Percentiles rank a stretch among this genome's conserved stretches.
These are phyloP conservation scores for Heliconius melpomene DNA, from an alignment of 1,140 invertebrate species.

Conservation along the genomic window DNA sequence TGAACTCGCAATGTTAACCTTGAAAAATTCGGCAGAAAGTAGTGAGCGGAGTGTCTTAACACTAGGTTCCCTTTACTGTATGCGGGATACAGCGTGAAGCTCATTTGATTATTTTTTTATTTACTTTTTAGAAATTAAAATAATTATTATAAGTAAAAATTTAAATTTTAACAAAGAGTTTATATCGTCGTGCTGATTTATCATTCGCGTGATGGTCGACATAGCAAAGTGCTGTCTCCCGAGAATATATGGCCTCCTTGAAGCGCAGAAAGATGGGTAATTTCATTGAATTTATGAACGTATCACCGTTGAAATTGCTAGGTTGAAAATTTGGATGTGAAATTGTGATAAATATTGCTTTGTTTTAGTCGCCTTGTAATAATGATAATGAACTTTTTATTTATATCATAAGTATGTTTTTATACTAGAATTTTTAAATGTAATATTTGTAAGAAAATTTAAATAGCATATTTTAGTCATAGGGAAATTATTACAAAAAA, in stretches of 20 bases:
- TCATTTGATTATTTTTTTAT: no score
- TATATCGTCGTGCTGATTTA: constrained; percentile 56
- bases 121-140: not conserved
- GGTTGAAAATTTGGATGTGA: constrained; percentile 67
- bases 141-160: constrained; percentile 24
- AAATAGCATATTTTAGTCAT: not conserved
- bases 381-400: constrained; percentile 4
- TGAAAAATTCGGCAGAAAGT: no score
- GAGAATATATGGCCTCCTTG: constrained; percentile 75
- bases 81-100: no score
- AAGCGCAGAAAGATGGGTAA: constrained; percentile 78
- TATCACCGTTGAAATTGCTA: constrained; percentile 70
- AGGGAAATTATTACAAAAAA: not conserved
- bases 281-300: constrained; percentile 79
- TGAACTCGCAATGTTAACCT: no score
- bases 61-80: no score
- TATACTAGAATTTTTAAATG: not conserved
- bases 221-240: constrained; percentile 69
- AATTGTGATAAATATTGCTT: constrained; percentile 67
- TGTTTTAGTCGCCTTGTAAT: constrained; percentile 21
- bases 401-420: not conserved
- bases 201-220: constrained; percentile 71
- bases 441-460: no score
- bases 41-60: no score
- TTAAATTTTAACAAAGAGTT: constrained; percentile 21